Evolutionary conservation across 2,113 vertebrate genomes (phyloP).

Genomic region (Hyperopisus bebe): DNA sequence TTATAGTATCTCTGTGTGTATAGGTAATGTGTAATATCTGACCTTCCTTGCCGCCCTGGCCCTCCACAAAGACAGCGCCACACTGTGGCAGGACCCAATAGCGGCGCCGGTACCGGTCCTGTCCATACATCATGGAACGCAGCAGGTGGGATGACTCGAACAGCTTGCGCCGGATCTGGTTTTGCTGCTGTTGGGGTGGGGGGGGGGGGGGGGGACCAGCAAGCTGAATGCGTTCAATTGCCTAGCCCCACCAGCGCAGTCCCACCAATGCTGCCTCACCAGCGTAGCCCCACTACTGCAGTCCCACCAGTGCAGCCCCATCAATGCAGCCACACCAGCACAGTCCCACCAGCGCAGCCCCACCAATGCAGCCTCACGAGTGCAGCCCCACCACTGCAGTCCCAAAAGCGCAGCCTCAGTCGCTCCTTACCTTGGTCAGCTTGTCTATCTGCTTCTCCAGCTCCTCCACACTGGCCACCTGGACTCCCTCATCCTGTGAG

Average conservation of each 20-base stretch:
- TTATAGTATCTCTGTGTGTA: not conserved
- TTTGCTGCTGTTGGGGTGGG: conserved; percentile 77
- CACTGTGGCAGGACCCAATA: conserved; percentile 98
- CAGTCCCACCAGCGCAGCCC: not conserved
- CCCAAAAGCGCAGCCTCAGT: not conserved
- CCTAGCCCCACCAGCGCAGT: not conserved
- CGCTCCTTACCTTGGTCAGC: conserved; percentile 77
- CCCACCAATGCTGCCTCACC: not conserved
- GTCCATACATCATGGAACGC: conserved; percentile 93
- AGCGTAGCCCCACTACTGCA: not conserved
- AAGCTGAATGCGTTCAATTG: not conserved
- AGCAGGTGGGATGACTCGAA: conserved; percentile 92
- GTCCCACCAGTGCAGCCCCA: not conserved
- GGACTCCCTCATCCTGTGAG: conserved; percentile 86
- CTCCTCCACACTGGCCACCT: conserved; percentile 87
- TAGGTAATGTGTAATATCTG: conserved; percentile 31
- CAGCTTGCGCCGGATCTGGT: conserved; percentile 88
- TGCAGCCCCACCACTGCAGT: not conserved
- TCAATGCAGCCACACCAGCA: fast-evolving
- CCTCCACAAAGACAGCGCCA: conserved; percentile 92
- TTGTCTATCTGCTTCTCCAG: conserved; percentile 98
- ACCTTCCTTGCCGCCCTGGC: conserved; percentile 97
- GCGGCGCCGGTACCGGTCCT: conserved; percentile 87
- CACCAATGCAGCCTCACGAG: not conserved
- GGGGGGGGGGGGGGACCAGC: not conserved